Evolutionary conservation across 2,113 vertebrate genomes (phyloP).

Genomic region (Phrynosoma platyrhinos): DNA sequence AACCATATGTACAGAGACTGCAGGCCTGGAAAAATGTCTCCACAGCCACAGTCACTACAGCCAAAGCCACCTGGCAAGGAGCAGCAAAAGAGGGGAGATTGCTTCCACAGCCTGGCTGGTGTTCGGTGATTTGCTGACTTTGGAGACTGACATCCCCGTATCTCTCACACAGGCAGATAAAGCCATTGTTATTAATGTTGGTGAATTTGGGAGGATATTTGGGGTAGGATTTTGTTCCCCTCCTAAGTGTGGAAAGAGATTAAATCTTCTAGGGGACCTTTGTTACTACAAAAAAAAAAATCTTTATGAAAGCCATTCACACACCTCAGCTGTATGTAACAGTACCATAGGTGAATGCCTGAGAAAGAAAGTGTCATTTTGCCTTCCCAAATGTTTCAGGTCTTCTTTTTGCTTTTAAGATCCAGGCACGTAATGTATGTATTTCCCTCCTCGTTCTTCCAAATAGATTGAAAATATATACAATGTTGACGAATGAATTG

Average conservation of each 20-base stretch:
- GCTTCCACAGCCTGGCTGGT: constrained; percentile 25
- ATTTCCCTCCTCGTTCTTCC: neutral
- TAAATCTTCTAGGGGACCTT: neutral
- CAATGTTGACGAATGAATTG: too few relatives aligned
- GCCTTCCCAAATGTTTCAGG: neutral
- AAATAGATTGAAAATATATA: neutral
- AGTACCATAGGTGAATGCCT: constrained; percentile 25
- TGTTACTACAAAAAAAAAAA: neutral
- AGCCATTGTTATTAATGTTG: neutral
- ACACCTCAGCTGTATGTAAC: neutral
- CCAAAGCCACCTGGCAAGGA: constrained; percentile 37
- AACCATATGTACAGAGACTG: neutral
- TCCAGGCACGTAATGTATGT: neutral
- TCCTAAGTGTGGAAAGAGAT: rapidly evolving
- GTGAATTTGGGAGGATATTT: rapidly evolving
- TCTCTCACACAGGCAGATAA: neutral
- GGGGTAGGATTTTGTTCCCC: neutral
- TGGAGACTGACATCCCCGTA: neutral
- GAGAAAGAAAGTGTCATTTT: rapidly evolving
- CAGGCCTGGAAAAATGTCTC: constrained; percentile 19
- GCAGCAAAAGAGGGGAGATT: constrained; percentile 42
- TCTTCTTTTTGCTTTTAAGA: neutral
- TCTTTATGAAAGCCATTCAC: rapidly evolving
- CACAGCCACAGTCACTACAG: constrained; percentile 16
- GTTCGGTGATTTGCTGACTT: constrained; percentile 52